Percentiles rank a stretch among this genome's conserved stretches.
phyloP scores from a whole-genome alignment of 2,113 vertebrate species.

The Anolis sagrei region DNA sequence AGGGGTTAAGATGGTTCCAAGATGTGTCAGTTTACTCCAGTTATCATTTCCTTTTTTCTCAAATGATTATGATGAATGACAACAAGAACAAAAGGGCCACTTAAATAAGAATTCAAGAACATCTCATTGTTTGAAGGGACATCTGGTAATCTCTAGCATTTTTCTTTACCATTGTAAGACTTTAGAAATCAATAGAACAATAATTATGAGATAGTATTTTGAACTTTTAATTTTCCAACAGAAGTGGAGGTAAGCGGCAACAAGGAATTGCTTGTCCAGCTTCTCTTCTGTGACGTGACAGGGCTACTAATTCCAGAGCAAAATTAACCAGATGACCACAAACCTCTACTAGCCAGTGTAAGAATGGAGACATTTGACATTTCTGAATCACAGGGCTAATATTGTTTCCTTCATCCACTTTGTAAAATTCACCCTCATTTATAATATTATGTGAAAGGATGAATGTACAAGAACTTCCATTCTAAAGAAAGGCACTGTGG shows the following conservation, averaged over 20 bases:
- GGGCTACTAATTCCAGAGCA: constrained; percentile 35
- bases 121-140: not conserved
- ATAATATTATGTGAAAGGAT: constrained; percentile 14
- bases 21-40: constrained; percentile 19
- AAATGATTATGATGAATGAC: not conserved
- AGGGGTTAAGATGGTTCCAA: constrained; percentile 33
- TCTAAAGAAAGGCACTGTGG: constrained; percentile 29
- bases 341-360: constrained; percentile 10
- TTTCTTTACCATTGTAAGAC: constrained; percentile 7
- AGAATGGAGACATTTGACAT: constrained; percentile 9
- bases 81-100: not conserved
- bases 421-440: constrained; percentile 21
- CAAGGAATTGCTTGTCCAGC: constrained; percentile 20
- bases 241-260: not conserved
- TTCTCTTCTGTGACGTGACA: constrained; percentile 41
- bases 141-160: constrained; percentile 30
- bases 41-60: constrained; percentile 9
- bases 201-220: constrained; percentile 29
- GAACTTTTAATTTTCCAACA: constrained; percentile 21
- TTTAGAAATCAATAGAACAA: constrained; percentile 10
- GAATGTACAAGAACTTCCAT: not conserved
- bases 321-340: constrained; percentile 35
- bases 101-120: constrained; percentile 26
- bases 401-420: constrained; percentile 26
- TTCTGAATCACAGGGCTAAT: constrained; percentile 8